Percentiles rank a stretch among this genome's conserved stretches.
phyloP scores from a whole-genome alignment of 2,113 vertebrate species.

The Ammospiza nelsoni region DNA sequence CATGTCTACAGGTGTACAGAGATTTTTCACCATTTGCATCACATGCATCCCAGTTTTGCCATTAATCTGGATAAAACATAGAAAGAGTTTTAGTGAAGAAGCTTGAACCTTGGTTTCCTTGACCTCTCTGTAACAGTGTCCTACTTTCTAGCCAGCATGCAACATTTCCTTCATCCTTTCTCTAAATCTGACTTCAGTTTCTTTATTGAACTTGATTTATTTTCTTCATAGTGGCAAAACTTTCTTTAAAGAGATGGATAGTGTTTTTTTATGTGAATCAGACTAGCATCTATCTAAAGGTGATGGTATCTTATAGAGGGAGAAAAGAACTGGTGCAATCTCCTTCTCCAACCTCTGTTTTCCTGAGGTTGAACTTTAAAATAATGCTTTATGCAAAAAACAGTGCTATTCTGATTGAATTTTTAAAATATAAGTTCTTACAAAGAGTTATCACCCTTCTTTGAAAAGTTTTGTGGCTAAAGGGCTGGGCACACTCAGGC shows the following conservation, averaged over 20 bases:
- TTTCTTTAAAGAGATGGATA: background rate
- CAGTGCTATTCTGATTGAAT: background rate
- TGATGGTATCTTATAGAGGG: background rate
- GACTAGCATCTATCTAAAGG: background rate
- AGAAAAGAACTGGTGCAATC: background rate
- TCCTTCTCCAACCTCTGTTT: background rate
- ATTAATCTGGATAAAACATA: background rate
- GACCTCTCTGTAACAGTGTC: background rate
- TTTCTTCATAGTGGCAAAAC: background rate
- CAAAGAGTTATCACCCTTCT: background rate
- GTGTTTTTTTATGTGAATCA: background rate
- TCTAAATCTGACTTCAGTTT: background rate
- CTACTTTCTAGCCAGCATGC: background rate
- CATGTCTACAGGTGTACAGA: background rate
- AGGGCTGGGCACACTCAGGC: fast-evolving
- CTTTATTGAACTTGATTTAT: constrained; percentile 8
- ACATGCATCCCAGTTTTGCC: background rate
- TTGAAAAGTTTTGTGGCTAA: background rate
- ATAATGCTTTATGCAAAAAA: background rate
- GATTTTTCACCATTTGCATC: background rate
- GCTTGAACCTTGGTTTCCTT: background rate
- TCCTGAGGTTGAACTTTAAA: background rate
- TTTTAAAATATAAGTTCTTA: background rate
- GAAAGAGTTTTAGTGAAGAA: background rate
- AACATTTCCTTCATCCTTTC: background rate